Percentiles rank a stretch among this genome's conserved stretches.
These are phyloP conservation scores for Cercocebus atys DNA, from an alignment of 2,113 vertebrate species.

Conservation along the genomic window DNA sequence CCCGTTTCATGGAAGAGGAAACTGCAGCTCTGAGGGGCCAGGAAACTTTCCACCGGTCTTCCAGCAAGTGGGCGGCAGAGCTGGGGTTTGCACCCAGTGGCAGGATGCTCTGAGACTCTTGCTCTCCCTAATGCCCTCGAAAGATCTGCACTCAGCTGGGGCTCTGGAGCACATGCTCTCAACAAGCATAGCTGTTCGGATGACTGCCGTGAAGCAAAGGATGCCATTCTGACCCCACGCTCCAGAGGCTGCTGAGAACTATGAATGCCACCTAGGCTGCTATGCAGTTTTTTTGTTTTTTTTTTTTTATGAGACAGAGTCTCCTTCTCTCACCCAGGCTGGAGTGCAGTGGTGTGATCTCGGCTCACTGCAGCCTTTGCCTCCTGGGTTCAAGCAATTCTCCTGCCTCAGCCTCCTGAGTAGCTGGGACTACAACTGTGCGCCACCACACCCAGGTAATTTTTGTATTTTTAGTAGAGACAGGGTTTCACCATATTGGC, in stretches of 20 bases:
- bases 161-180: background rate
- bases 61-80: background rate
- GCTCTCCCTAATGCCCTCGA: background rate
- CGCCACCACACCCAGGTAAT: too few relatives aligned
- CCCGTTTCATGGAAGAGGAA: background rate
- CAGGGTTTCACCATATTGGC: too few relatives aligned
- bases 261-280: background rate
- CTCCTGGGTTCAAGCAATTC: too few relatives aligned
- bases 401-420: too few relatives aligned
- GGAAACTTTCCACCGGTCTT: background rate
- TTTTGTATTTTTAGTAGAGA: too few relatives aligned
- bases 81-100: background rate
- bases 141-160: accelerated
- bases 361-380: too few relatives aligned
- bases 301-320: too few relatives aligned
- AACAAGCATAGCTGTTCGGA: background rate
- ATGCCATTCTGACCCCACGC: background rate
- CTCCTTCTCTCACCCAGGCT: too few relatives aligned
- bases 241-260: background rate
- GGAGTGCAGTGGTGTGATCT: too few relatives aligned
- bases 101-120: background rate
- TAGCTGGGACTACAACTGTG: too few relatives aligned
- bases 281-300: too few relatives aligned
- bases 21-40: background rate
- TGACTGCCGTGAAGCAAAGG: background rate